Evolutionary conservation across 2,113 vertebrate genomes (phyloP).

Genomic region (Pyxicephalus adspersus): DNA sequence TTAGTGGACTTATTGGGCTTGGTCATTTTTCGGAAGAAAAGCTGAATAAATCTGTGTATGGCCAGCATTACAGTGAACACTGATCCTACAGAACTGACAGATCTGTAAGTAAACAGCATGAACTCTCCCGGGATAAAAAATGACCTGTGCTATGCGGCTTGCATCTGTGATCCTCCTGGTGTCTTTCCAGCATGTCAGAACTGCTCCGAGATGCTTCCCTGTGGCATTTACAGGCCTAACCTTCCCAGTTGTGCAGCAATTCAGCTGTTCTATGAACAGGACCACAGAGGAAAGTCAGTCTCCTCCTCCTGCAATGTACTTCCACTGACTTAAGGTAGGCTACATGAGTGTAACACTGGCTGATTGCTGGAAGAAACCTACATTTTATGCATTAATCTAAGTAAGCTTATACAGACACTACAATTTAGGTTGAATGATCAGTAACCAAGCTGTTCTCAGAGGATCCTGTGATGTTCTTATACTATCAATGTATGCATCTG

Average conservation of each 20-base stretch:
- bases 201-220: conserved; percentile 41
- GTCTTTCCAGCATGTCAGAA: conserved; percentile 28
- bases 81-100: too few relatives aligned
- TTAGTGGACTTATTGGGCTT: too few relatives aligned
- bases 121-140: background rate
- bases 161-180: background rate
- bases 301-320: conserved; percentile 9
- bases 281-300: conserved; percentile 6
- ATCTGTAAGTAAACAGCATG: too few relatives aligned
- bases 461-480: background rate
- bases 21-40: too few relatives aligned
- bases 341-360: background rate
- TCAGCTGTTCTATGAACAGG: conserved; percentile 15
- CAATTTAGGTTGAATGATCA: background rate
- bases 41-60: too few relatives aligned
- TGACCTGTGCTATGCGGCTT: background rate
- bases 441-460: background rate
- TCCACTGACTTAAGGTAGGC: background rate
- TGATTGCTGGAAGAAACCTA: background rate
- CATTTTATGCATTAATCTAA: background rate
- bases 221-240: conserved; percentile 52
- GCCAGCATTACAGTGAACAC: too few relatives aligned
- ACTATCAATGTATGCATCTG: background rate
- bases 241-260: conserved; percentile 10
- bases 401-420: background rate